phyloP scores from a whole-genome alignment of 2,113 vertebrate species.

The Daphoenositta chrysoptera region DNA sequence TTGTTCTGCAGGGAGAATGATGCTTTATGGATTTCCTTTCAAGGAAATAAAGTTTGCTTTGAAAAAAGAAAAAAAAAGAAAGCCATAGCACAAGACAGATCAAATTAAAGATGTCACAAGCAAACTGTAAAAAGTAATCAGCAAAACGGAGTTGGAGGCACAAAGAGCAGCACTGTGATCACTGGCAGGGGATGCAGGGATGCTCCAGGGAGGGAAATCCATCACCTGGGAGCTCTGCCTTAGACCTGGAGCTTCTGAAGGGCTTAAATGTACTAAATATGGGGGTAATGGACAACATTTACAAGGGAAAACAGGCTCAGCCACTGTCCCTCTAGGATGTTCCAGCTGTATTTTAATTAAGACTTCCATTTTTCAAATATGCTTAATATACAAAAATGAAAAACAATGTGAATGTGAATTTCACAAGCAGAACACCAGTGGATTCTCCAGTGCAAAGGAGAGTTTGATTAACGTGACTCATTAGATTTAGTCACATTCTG shows the following conservation, averaged over 20 bases:
- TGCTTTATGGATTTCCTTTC: conserved; percentile 1
- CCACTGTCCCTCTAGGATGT: not conserved
- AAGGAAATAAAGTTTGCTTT: not conserved
- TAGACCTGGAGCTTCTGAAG: not conserved
- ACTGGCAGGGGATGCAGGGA: not conserved
- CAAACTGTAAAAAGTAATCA: not conserved
- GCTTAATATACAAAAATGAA: not conserved
- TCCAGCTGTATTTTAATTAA: not conserved
- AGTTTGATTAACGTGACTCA: conserved; percentile 67
- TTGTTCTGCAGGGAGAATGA: not conserved
- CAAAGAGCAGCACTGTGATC: not conserved
- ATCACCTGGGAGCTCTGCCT: not conserved
- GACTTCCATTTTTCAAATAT: not conserved
- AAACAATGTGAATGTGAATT: not conserved
- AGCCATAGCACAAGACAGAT: not conserved
- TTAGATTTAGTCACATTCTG: conserved; percentile 54
- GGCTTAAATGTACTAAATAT: not conserved
- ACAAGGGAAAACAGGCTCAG: not conserved
- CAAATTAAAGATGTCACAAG: not conserved
- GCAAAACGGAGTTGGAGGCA: not conserved
- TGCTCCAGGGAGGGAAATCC: not conserved
- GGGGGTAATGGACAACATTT: not conserved
- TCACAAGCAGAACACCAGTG: conserved; percentile 62
- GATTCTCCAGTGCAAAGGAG: conserved; percentile 24
- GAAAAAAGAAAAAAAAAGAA: not conserved